These are phyloP conservation scores for Columba livia DNA, from an alignment of 2,113 vertebrate species.

Conservation along the genomic window DNA sequence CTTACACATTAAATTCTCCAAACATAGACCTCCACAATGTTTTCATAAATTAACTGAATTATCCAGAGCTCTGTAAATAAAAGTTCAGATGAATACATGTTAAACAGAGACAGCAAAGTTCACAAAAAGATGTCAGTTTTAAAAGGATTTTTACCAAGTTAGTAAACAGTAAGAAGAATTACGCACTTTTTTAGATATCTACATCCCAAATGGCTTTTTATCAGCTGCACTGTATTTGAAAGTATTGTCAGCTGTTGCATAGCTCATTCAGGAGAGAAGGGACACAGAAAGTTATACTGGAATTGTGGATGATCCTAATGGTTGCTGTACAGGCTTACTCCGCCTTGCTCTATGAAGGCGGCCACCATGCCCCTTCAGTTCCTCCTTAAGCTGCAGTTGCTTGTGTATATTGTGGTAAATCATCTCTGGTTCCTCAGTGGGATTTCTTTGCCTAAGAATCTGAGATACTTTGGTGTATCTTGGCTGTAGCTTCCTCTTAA, in stretches of 20 bases:
- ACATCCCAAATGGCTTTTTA: background rate
- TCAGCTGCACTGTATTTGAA: background rate
- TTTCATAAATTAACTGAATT: background rate
- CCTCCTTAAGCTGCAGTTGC: background rate
- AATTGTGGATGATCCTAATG: background rate
- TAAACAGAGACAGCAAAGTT: background rate
- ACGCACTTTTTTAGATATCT: background rate
- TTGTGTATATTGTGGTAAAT: fast-evolving
- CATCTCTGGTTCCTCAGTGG: background rate
- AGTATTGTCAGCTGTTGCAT: background rate
- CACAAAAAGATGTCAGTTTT: background rate
- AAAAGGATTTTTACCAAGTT: background rate
- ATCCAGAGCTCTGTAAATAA: background rate
- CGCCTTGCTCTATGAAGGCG: background rate
- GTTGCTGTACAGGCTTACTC: background rate
- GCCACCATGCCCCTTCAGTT: no score
- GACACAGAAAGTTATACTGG: background rate
- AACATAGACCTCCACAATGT: background rate
- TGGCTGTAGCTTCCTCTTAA: background rate
- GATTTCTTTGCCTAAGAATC: background rate
- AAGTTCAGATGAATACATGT: background rate
- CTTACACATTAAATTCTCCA: background rate
- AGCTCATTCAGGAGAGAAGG: background rate
- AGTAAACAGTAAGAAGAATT: background rate
- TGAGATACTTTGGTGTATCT: background rate